phyloP scores from a whole-genome alignment of 2,888 invertebrate genomes.

The Pilophorus perplexus region DNA sequence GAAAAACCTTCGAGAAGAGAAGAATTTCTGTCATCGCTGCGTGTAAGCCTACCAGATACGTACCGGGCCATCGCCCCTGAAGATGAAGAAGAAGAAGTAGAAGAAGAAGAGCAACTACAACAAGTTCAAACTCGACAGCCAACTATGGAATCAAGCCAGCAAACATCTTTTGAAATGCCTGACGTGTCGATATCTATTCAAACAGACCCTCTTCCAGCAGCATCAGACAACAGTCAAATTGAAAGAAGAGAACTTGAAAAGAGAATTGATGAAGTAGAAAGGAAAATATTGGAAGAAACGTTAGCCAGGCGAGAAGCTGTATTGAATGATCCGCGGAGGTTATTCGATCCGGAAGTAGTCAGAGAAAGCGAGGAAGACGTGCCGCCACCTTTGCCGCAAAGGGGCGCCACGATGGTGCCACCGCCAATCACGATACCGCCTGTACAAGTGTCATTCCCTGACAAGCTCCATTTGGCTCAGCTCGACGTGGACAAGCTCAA shows the following conservation, averaged over 20 bases:
- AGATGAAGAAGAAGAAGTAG: constrained; percentile 4
- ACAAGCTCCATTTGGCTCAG: constrained; percentile 64
- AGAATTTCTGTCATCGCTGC: not conserved
- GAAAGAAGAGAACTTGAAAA: constrained; percentile 1
- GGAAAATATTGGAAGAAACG: not conserved
- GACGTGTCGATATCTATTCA: constrained; percentile 79
- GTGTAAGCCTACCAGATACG: not conserved
- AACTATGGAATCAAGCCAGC: constrained; percentile 38
- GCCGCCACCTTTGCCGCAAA: constrained; percentile 40
- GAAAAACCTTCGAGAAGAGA: constrained; percentile 23
- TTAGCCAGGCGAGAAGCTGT: not conserved
- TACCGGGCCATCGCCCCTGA: not conserved
- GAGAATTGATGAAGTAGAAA: not conserved
- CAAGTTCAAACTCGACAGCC: not conserved
- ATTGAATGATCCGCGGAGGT: not conserved
- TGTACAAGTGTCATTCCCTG: constrained; percentile 51
- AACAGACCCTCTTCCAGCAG: constrained; percentile 79
- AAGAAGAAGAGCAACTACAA: not conserved
- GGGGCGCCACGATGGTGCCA: not conserved
- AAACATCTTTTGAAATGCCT: constrained; percentile 47
- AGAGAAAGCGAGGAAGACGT: constrained; percentile 41
- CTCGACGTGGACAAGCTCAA: constrained; percentile 75
- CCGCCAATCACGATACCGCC: constrained; percentile 55
- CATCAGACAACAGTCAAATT: constrained; percentile 54
- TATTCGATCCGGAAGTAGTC: constrained; percentile 20